phyloP scores from a whole-genome alignment of 2,113 vertebrate genomes.

The Thoracochromis brauschi region DNA sequence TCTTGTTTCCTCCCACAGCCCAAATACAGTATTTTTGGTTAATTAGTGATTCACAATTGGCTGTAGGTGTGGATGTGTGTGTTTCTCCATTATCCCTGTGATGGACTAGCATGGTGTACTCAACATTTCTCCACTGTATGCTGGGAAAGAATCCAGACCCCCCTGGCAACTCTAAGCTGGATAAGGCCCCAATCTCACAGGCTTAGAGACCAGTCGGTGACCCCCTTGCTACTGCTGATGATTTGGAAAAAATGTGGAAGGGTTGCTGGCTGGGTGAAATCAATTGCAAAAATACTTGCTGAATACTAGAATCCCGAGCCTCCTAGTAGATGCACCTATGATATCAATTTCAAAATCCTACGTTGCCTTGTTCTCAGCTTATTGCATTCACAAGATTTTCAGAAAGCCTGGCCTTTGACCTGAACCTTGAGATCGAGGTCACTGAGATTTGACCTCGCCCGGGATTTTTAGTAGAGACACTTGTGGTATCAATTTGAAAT shows the following conservation, averaged over 20 bases:
- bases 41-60: not conserved
- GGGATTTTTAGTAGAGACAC: not conserved
- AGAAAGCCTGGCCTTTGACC: not conserved
- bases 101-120: not conserved
- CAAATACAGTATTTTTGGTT: not conserved
- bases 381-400: not conserved
- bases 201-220: not conserved
- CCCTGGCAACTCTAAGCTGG: not conserved
- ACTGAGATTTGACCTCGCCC: not conserved
- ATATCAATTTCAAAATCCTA: not conserved
- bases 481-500: not conserved
- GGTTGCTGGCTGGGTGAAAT: not conserved
- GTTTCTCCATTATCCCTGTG: not conserved
- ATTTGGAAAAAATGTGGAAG: not conserved
- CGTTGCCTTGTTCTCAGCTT: not conserved
- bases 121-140: not conserved
- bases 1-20: not conserved
- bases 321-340: not conserved
- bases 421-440: not conserved
- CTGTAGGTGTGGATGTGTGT: not conserved
- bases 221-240: not conserved
- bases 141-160: not conserved
- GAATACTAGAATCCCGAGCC: not conserved
- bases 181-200: not conserved
- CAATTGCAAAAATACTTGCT: not conserved